phyloP scores from a whole-genome alignment of 2,797 vertebrate species.

The Menidia menidia region DNA sequence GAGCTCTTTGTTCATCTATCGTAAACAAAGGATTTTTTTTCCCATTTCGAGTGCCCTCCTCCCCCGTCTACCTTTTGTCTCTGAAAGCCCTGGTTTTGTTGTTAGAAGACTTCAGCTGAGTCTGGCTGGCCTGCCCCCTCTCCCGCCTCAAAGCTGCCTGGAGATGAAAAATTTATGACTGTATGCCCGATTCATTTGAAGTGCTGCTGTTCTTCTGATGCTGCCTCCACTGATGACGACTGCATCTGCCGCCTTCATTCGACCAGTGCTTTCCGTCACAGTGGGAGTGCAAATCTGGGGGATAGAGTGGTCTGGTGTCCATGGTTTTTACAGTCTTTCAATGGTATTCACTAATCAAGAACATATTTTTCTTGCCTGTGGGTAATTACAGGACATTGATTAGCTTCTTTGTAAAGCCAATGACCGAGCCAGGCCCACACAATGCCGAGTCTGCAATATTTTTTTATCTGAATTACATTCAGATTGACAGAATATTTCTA shows the following conservation, averaged over 20 bases:
- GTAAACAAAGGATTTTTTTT: constrained; percentile 70
- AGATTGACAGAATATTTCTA: too few species aligned
- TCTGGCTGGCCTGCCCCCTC: constrained; percentile 70
- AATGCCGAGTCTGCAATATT: not conserved
- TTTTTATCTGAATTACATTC: too few species aligned
- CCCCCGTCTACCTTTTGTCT: constrained; percentile 66
- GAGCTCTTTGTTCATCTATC: constrained; percentile 65
- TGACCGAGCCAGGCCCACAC: constrained; percentile 14
- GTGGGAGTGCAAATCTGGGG: constrained; percentile 62
- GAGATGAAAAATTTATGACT: constrained; percentile 89
- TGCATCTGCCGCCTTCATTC: constrained; percentile 70
- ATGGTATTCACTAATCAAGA: constrained; percentile 61
- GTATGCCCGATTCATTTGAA: constrained; percentile 84
- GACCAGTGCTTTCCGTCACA: constrained; percentile 64
- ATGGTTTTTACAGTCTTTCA: constrained; percentile 42
- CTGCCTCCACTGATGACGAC: constrained; percentile 77
- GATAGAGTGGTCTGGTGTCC: constrained; percentile 32
- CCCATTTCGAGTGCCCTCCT: constrained; percentile 70
- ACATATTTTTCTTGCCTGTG: constrained; percentile 46
- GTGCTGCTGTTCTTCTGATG: constrained; percentile 81
- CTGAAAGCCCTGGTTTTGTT: constrained; percentile 73
- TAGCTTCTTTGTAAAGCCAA: constrained; percentile 50
- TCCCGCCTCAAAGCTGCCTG: constrained; percentile 81
- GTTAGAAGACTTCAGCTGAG: constrained; percentile 78
- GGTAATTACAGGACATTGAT: constrained; percentile 68